Evolutionary conservation across 37 sponge, comb jelly and placozoan genomes (phyloP), one percentile per base, ranked within the genome.

Genomic region (Beroe forskalii): DNA sequence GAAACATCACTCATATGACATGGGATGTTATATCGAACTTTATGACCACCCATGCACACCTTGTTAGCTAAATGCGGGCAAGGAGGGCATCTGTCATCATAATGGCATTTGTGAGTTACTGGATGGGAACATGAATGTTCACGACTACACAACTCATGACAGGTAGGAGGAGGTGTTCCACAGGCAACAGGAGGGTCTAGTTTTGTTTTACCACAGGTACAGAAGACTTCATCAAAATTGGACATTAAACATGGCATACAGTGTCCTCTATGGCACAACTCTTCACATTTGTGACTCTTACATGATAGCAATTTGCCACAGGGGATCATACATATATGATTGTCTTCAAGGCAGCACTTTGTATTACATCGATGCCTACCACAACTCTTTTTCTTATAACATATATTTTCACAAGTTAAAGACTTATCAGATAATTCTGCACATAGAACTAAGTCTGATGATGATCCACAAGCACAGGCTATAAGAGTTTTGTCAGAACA

Each of bases 111-210:
- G 89, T 97, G 97, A n/a, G 67, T 89, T 0, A 94, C 94, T 90
- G 90, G 94, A 62, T 96, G 97, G 28, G 91, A 39, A 76, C 97
- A 96, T 48, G 93, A 44, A 61, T 96, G 97, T 39, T 89, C 91
- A 27, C 97, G 63, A 20, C 93, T 86, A 69, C 97, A 96, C 61
- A 62, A 41, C 32, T 63, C 32, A 90, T 41, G 9, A 63, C 95
- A 97, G 22, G 60, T 36, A 30, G 97, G 95, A 22, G 97, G 96
- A 0, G 38, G 63, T 3, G 95, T 94, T 0, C 97, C 97, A 93
- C 97, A 97, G 0, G 97, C 94, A 8, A 95, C 90, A 38, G 96
- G 96, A 1, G 97, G 97, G 62, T 93, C 93, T 60, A 97, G 36
- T 39, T 94, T 92, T 83, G 93, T 92, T 8, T 80, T 90, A 40